Evolutionary conservation across 2,888 invertebrate species (phyloP).

Genomic region (Drosophila melanosoma): DNA sequence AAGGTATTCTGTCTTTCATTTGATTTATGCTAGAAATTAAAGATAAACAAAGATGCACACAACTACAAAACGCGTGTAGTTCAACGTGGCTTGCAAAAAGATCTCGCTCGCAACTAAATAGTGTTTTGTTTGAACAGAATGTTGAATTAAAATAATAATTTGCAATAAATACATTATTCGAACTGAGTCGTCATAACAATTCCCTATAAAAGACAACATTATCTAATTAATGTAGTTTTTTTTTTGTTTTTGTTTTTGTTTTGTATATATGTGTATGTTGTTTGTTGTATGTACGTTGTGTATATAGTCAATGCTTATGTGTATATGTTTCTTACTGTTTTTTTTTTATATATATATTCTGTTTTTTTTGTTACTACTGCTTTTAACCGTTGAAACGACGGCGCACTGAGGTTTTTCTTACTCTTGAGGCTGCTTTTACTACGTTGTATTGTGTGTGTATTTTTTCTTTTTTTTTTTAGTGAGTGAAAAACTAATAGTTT

Average conservation of each 20-base stretch:
- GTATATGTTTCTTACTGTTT: conserved; percentile 31
- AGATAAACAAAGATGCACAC: conserved; percentile 76
- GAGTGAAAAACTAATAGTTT: conserved; percentile 78
- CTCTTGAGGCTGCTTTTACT: conserved; percentile 68
- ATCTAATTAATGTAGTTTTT: conserved; percentile 66
- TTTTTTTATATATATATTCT: conserved; percentile 21
- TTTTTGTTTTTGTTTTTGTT: conserved; percentile 2
- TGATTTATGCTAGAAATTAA: conserved; percentile 60
- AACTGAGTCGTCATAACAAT: conserved; percentile 73
- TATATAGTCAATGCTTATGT: conserved; percentile 56
- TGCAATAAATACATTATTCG: conserved; percentile 66
- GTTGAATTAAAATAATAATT: conserved; percentile 53
- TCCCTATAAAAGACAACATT: conserved; percentile 80
- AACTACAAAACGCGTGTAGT: conserved; percentile 44
- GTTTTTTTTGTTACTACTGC: conserved; percentile 30
- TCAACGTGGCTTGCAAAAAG: conserved; percentile 67
- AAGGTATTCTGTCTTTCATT: conserved; percentile 60
- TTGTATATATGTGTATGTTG: conserved; percentile 32
- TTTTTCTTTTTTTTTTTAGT: conserved; percentile 39
- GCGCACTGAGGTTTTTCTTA: conserved; percentile 68
- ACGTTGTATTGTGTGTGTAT: conserved; percentile 50
- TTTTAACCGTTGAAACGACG: conserved; percentile 72
- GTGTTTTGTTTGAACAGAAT: conserved; percentile 50
- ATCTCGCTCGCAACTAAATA: conserved; percentile 70
- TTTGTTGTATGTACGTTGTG: conserved; percentile 42